Percentiles rank a stretch among this genome's conserved stretches.
These are phyloP conservation scores for Callyntrura guangdongensis DNA, from an alignment of 2,888 invertebrate species.

Conservation along the genomic window DNA sequence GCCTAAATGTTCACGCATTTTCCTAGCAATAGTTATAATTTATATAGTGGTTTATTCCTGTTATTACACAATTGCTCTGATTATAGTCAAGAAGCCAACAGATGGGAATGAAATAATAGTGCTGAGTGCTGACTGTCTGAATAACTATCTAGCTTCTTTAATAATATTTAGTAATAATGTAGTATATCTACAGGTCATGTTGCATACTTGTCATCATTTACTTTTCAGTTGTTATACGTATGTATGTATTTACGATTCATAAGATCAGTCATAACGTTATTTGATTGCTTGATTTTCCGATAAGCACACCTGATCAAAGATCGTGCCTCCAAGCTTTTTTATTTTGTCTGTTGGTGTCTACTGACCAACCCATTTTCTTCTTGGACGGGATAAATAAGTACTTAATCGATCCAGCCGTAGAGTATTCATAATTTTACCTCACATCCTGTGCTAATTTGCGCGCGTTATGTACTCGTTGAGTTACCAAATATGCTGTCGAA, in stretches of 20 bases:
- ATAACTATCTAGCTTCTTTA: too few relatives aligned
- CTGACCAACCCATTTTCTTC: constrained; percentile 57
- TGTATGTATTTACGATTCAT: constrained; percentile 25
- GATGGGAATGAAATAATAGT: constrained; percentile 22
- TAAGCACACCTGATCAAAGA: constrained; percentile 22
- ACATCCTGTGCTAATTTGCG: constrained; percentile 49
- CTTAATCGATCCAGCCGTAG: constrained; percentile 53
- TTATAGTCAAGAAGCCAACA: neutral
- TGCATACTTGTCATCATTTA: neutral
- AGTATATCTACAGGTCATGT: too few relatives aligned
- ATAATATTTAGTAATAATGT: too few relatives aligned
- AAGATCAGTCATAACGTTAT: constrained; percentile 41
- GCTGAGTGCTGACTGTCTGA: neutral
- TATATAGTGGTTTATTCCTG: neutral
- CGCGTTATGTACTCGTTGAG: constrained; percentile 21
- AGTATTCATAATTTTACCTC: constrained; percentile 17
- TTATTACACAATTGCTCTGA: too few relatives aligned
- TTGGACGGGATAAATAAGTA: constrained; percentile 52
- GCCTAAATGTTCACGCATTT: neutral
- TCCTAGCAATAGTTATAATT: constrained; percentile 8
- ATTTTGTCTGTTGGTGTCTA: neutral
- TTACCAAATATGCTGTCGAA: neutral
- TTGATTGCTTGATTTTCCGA: constrained; percentile 29
- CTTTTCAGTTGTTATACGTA: neutral
- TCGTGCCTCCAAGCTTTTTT: constrained; percentile 10